Base-by-base conservation (phyloP, 1,140 invertebrate genomes). In the Galendromus occidentalis region DNA sequence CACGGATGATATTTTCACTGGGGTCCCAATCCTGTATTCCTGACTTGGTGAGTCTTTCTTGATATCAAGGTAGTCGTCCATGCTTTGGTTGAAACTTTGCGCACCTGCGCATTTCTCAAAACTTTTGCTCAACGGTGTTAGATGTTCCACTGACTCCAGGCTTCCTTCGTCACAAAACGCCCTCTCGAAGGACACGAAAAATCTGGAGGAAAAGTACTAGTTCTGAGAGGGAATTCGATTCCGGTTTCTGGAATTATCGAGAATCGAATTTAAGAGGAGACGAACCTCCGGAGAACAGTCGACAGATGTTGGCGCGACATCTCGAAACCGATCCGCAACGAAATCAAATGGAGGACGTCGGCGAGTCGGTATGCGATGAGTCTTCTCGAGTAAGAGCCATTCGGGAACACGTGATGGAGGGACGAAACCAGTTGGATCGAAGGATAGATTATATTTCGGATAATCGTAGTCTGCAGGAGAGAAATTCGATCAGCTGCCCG, bases 211-310 rank as follows among this genome's bases (percentile, higher is more conserved):
- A 28, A 47, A 47, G 17, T 14, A 28, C 45, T 7, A 22, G 42
- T 44, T n/a, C n/a, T n/a, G n/a, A n/a, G n/a, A n/a, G n/a, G n/a
- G n/a, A n/a, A n/a, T n/a, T n/a, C n/a, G n/a, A n/a, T n/a, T n/a
- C n/a, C n/a, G n/a, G n/a, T n/a, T n/a, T n/a, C n/a, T n/a, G n/a
- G n/a, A n/a, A n/a, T n/a, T n/a, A n/a, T n/a, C n/a, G n/a, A n/a
- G n/a, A n/a, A n/a, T n/a, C n/a, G n/a, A n/a, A n/a, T n/a, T 88
- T 86, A 74, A 94, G 85, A 82, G n/a, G 86, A 74, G 74, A 94
- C 92, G 73, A 91, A 91, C 51, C 83, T 64, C 73, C 84, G 82
- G 63, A 88, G 73, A 4, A 82, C 78, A 17, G 82, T 80, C 47
- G 86, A 84, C 22, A 92, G 76, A 70, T 88, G 84, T 69, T 82